These are phyloP conservation scores for Pan paniscus DNA, from an alignment of 2,113 vertebrate genomes.

Conservation along the genomic window DNA sequence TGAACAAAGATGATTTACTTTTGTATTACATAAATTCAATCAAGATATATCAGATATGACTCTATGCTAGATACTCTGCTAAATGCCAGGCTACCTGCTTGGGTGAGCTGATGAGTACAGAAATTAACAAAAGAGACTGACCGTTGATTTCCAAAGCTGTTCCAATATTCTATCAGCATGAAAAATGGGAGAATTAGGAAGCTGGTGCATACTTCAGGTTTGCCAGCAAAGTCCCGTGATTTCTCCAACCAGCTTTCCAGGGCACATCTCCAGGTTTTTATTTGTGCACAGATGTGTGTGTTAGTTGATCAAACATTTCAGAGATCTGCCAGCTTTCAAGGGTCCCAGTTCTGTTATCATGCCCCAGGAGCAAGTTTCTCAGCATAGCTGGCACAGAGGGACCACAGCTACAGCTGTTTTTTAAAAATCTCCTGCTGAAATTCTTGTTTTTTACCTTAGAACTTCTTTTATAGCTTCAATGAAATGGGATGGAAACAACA, in stretches of 20 bases:
- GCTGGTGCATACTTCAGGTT: not conserved
- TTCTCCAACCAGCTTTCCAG: not conserved
- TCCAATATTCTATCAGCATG: not conserved
- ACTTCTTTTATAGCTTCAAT: not conserved
- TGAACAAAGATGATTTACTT: not conserved
- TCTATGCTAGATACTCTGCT: not conserved
- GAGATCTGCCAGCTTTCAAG: not conserved
- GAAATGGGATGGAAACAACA: not conserved
- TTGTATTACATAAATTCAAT: not conserved
- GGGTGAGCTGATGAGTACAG: not conserved
- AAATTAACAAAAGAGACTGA: not conserved
- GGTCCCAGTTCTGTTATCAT: not conserved
- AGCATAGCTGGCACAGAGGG: not conserved
- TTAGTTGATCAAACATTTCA: not conserved
- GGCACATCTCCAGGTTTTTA: not conserved
- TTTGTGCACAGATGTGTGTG: not conserved
- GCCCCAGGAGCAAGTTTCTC: not conserved
- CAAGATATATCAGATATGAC: not conserved
- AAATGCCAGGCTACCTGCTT: not conserved
- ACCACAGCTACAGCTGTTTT: not conserved
- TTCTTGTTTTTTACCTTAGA: not conserved
- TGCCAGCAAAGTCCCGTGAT: not conserved
- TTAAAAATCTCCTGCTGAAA: not conserved
- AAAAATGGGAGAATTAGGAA: not conserved
- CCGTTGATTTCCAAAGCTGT: not conserved